Evolutionary conservation across 2,888 invertebrate genomes (phyloP).

Genomic region (Sesia apiformis): DNA sequence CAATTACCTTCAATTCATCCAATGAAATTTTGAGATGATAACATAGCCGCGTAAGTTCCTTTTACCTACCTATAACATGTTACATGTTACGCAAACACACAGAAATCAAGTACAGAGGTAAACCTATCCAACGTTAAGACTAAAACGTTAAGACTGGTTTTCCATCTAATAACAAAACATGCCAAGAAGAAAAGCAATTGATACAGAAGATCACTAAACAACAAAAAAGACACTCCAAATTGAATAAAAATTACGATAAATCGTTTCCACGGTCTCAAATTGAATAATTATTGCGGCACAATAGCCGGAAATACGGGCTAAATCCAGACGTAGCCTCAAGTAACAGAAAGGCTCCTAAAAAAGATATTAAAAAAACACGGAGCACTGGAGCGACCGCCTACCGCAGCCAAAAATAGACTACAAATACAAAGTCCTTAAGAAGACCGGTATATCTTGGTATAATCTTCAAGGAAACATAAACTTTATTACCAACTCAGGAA

Average conservation of each 20-base stretch:
- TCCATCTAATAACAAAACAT: too few species aligned
- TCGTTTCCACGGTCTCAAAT: constrained; percentile 15
- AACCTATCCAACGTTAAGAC: too few species aligned
- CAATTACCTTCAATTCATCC: too few species aligned
- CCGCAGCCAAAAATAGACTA: constrained; percentile 71
- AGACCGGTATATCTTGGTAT: not conserved
- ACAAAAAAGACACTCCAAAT: too few species aligned
- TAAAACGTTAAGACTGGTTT: too few species aligned
- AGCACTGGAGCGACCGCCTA: constrained; percentile 68
- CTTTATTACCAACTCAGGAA: not conserved
- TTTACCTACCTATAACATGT: too few species aligned
- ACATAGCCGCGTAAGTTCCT: too few species aligned
- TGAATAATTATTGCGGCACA: constrained; percentile 45
- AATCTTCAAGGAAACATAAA: not conserved
- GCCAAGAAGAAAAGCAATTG: too few species aligned
- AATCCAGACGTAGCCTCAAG: constrained; percentile 51
- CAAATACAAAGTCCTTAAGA: constrained; percentile 9
- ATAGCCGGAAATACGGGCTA: constrained; percentile 64
- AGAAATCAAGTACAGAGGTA: too few species aligned
- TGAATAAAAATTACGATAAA: not conserved
- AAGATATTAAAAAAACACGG: constrained; percentile 43
- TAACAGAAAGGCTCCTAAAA: constrained; percentile 52
- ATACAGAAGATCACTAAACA: too few species aligned
- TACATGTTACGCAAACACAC: too few species aligned
- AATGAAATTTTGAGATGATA: too few species aligned